Conservation (phyloP, 2,797 vertebrate species). For the Sebastolobus alascanus region DNA sequence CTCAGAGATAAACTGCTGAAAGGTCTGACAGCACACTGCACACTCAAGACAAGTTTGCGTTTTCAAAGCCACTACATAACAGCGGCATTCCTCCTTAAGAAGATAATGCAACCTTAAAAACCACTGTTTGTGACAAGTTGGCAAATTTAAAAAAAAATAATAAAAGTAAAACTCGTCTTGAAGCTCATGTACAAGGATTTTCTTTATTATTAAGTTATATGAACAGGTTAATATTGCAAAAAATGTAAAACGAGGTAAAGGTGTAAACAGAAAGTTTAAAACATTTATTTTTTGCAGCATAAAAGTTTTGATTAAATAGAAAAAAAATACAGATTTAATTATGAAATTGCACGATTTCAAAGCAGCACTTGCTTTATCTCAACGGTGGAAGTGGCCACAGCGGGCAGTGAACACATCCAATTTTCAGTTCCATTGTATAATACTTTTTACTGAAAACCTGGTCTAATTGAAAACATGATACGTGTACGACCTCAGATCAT, state of each 20-base stretch:
- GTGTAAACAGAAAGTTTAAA: background rate
- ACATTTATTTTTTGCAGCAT: conserved; percentile 51
- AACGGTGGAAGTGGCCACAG: background rate
- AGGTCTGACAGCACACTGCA: background rate
- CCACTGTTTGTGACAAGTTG: background rate
- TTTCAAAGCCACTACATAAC: conserved; percentile 3
- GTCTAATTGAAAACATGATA: background rate
- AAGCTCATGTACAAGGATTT: background rate
- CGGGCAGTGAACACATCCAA: background rate
- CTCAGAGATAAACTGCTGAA: conserved; percentile 39
- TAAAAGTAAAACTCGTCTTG: background rate
- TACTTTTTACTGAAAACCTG: background rate
- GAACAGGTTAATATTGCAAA: background rate
- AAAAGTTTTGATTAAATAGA: background rate
- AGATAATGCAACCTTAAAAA: background rate
- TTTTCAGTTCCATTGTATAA: conserved; percentile 2
- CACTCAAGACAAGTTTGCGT: conserved; percentile 6
- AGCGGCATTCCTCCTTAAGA: background rate
- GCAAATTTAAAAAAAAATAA: background rate
- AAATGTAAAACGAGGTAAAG: fast-evolving
- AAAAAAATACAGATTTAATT: conserved; percentile 1
- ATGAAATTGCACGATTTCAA: conserved; percentile 12
- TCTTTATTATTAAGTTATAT: background rate
- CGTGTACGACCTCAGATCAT: background rate
- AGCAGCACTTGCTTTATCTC: conserved; percentile 4